Evolutionary conservation across 2,888 invertebrate genomes (phyloP).

Genomic region (Temnothorax unifasciatus): DNA sequence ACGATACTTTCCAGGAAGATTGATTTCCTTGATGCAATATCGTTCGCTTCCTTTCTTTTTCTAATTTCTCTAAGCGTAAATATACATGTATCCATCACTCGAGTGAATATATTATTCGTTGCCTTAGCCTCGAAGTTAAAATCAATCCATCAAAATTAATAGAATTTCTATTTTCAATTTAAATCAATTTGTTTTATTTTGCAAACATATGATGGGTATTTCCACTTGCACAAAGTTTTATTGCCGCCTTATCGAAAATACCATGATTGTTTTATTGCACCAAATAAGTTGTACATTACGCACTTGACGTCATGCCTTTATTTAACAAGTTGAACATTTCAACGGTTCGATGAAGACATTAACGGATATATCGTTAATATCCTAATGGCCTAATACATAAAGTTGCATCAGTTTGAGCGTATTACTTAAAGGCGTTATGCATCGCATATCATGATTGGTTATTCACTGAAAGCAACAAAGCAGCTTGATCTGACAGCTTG

Average conservation of each 20-base stretch:
- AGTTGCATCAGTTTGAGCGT: slow-evolving; percentile 1
- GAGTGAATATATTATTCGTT: too few relatives aligned
- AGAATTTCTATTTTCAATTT: neutral
- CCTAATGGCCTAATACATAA: neutral
- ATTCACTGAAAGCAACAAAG: neutral
- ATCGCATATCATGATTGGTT: neutral
- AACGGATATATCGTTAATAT: too few relatives aligned
- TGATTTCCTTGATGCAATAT: too few relatives aligned
- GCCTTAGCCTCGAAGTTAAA: neutral
- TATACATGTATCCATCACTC: too few relatives aligned
- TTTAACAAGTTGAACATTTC: slow-evolving; percentile 12
- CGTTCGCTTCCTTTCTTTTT: too few relatives aligned
- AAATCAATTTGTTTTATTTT: neutral
- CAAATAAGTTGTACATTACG: neutral
- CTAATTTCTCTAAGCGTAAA: too few relatives aligned
- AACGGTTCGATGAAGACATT: neutral
- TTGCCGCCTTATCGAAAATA: neutral
- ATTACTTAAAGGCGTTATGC: neutral
- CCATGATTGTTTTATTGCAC: neutral
- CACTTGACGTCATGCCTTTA: neutral
- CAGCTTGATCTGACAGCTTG: slow-evolving; percentile 14
- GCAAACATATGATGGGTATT: neutral
- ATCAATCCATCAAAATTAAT: neutral
- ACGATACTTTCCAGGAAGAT: too few relatives aligned
- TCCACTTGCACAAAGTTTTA: neutral